phyloP scores from a whole-genome alignment of 2,113 vertebrate genomes.

The Ochotona princeps region DNA sequence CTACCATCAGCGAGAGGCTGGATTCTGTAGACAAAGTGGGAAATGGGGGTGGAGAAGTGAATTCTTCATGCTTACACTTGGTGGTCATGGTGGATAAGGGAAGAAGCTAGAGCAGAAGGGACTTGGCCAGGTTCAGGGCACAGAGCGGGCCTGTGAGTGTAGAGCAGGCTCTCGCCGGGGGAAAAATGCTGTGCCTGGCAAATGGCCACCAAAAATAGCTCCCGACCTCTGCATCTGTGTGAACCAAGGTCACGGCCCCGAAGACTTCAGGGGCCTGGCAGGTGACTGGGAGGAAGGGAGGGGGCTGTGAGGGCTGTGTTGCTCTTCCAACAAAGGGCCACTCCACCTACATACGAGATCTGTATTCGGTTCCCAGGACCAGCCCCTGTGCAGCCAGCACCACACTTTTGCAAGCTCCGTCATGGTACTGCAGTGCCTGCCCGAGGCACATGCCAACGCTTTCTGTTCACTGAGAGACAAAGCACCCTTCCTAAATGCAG shows the following conservation, averaged over 20 bases:
- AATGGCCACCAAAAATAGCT: conserved; percentile 35
- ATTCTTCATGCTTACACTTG: neutral
- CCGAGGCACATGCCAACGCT: neutral
- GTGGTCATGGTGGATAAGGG: neutral
- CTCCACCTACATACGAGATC: too few species aligned
- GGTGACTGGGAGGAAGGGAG: neutral
- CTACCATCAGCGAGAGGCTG: neutral
- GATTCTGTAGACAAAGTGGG: neutral
- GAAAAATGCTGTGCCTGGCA: neutral
- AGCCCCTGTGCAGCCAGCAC: neutral
- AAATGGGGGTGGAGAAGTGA: neutral
- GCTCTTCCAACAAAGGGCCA: accelerated
- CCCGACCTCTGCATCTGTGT: neutral
- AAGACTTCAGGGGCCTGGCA: neutral
- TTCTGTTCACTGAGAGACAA: neutral
- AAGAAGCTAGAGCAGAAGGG: neutral
- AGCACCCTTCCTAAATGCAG: neutral
- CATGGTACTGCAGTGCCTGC: neutral
- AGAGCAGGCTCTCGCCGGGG: accelerated
- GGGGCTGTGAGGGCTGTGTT: neutral
- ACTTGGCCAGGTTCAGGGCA: neutral
- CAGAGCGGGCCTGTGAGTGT: neutral
- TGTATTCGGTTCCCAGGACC: accelerated
- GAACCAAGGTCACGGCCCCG: neutral
- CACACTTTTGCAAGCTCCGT: accelerated